Evolutionary conservation across 2,888 invertebrate species (phyloP).

Genomic region (Eudasyphora cyanicolor): DNA sequence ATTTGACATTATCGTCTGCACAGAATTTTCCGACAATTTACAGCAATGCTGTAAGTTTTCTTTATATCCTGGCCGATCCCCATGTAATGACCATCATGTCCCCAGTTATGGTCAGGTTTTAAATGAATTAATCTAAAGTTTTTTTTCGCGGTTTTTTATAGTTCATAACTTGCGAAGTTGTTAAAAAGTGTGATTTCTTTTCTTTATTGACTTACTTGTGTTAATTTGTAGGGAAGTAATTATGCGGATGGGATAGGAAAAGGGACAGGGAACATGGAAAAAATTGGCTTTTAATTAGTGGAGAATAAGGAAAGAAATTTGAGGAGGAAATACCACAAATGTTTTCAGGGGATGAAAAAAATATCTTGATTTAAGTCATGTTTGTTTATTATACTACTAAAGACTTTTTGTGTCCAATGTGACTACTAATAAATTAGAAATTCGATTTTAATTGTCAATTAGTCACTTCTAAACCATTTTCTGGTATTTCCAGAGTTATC

Average conservation of each 20-base stretch:
- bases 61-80: too few species aligned
- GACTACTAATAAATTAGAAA: too few species aligned
- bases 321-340: too few species aligned
- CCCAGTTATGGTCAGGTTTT: neutral
- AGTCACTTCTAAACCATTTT: too few species aligned
- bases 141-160: neutral
- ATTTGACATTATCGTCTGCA: neutral
- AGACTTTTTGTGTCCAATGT: too few species aligned
- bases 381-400: too few species aligned
- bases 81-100: neutral
- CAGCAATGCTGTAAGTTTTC: neutral
- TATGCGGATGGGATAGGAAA: neutral
- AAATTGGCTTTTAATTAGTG: neutral
- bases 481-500: too few species aligned
- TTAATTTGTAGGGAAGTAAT: neutral
- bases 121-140: constrained; percentile 18
- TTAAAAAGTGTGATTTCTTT: neutral
- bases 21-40: neutral
- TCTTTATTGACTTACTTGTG: neutral
- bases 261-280: neutral
- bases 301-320: neutral
- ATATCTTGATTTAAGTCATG: too few species aligned
- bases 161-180: neutral
- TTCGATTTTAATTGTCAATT: too few species aligned
- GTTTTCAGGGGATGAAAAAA: too few species aligned